Percentiles rank a stretch among this genome's conserved stretches.
phyloP scores from a whole-genome alignment of 2,113 vertebrate genomes.

The Taurulus bubalis region DNA sequence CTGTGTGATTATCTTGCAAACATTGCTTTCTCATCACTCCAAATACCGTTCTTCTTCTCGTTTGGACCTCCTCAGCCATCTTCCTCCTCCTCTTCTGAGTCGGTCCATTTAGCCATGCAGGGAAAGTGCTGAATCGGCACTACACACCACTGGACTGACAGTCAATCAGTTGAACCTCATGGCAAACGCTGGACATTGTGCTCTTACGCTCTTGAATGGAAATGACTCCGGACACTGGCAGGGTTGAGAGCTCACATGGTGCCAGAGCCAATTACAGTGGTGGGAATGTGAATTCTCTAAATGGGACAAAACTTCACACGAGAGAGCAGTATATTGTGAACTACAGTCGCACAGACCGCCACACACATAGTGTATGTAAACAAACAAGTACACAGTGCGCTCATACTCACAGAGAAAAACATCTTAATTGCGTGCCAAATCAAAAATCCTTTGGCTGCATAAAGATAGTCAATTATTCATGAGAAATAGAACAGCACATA shows the following conservation, averaged over 20 bases:
- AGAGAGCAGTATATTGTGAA: conserved; percentile 43
- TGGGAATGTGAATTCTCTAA: conserved; percentile 60
- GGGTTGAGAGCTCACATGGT: conserved; percentile 41
- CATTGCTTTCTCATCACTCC: conserved; percentile 10
- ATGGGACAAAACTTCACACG: conserved; percentile 52
- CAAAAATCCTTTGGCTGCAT: conserved; percentile 39
- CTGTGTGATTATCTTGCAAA: conserved; percentile 8
- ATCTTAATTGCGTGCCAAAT: conserved; percentile 36
- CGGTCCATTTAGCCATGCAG: conserved; percentile 47
- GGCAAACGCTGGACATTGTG: conserved; percentile 55
- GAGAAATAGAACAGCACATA: conserved; percentile 13
- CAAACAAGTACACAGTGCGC: conserved; percentile 19
- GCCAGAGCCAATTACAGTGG: conserved; percentile 66
- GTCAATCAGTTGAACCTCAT: conserved; percentile 63
- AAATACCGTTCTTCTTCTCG: conserved; percentile 9
- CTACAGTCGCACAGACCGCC: conserved; percentile 23
- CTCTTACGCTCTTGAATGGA: conserved; percentile 48
- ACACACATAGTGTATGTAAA: conserved; percentile 28
- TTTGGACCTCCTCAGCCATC: conserved; percentile 33
- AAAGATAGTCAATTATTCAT: conserved; percentile 48
- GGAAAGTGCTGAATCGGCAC: conserved; percentile 73
- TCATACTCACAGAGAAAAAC: not conserved
- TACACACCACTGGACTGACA: conserved; percentile 26
- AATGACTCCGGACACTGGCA: conserved; percentile 53
- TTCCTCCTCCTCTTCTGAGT: conserved; percentile 30